These are phyloP conservation scores for Cromileptes altivelis DNA, from an alignment of 2,113 vertebrate species.

Conservation along the genomic window DNA sequence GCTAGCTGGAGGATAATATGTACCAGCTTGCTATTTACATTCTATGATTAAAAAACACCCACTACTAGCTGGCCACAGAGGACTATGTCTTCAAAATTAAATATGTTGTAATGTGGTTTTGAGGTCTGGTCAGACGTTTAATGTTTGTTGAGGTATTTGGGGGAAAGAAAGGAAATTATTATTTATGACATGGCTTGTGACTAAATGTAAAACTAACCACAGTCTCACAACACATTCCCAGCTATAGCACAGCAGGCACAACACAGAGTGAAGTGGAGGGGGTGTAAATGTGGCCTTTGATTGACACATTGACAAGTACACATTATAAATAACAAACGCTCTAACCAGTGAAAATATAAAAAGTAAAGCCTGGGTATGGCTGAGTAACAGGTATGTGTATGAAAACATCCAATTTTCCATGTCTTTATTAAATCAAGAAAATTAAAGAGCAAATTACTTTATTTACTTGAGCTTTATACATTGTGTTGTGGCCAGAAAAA, in stretches of 20 bases:
- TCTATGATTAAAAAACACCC: background rate
- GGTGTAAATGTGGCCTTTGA: background rate
- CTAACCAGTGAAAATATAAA: background rate
- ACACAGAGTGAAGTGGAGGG: background rate
- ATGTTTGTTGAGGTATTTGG: background rate
- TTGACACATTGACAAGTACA: background rate
- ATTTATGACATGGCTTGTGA: background rate
- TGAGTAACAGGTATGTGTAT: background rate
- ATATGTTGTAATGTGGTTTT: background rate
- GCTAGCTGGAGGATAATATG: background rate
- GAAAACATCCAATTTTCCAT: background rate
- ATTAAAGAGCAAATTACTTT: background rate
- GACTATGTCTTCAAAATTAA: conserved; percentile 1
- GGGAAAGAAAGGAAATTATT: background rate
- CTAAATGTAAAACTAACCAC: background rate
- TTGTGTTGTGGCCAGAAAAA: background rate
- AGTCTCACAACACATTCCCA: background rate
- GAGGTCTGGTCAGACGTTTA: background rate
- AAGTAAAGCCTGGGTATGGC: background rate
- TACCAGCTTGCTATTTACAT: conserved; percentile 1
- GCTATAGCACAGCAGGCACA: background rate
- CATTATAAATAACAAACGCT: background rate
- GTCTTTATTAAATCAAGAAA: background rate
- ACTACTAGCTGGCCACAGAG: background rate
- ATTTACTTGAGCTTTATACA: background rate